These are phyloP conservation scores for Drosophila aldrichi DNA, from an alignment of 2,888 invertebrate genomes.

Conservation along the genomic window DNA sequence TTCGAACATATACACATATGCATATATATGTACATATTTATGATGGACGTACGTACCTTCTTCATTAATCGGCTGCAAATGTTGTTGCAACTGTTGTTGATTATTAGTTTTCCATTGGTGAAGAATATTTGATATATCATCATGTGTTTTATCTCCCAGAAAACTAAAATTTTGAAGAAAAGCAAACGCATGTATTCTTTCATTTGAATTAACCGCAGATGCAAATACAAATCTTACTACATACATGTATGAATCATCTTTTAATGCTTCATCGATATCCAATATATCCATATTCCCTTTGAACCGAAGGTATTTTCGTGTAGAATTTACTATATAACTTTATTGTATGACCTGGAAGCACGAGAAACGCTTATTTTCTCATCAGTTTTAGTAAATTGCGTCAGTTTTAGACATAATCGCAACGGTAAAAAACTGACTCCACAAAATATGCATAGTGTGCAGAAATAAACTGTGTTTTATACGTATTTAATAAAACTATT, in stretches of 20 bases:
- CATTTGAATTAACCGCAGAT: conserved; percentile 13
- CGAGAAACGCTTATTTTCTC: conserved; percentile 14
- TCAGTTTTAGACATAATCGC: conserved; percentile 13
- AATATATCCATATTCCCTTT: conserved; percentile 83
- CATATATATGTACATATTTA: too few species aligned
- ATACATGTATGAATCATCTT: conserved; percentile 85
- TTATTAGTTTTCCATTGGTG: conserved; percentile 85
- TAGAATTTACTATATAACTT: conserved; percentile 6
- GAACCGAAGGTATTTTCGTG: conserved; percentile 1
- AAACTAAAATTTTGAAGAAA: conserved; percentile 68
- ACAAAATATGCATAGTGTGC: conserved; percentile 10
- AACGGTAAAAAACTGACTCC: conserved; percentile 4
- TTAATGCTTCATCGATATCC: conserved; percentile 84
- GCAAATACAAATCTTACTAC: conserved; percentile 54
- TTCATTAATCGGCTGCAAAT: conserved; percentile 66
- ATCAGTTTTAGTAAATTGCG: conserved; percentile 15
- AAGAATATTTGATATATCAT: conserved; percentile 85
- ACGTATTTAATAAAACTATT: conserved; percentile 18
- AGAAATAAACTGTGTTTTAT: not conserved
- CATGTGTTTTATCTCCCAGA: conserved; percentile 84
- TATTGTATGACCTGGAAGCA: conserved; percentile 19
- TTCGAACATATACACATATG: too few species aligned
- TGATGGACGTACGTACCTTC: conserved; percentile 44
- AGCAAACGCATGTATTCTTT: conserved; percentile 35
- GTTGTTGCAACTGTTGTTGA: conserved; percentile 58